Percentiles rank a stretch among this genome's conserved stretches.
phyloP scores from a whole-genome alignment of 2,888 invertebrate species.

The Chymomyza procnemis region DNA sequence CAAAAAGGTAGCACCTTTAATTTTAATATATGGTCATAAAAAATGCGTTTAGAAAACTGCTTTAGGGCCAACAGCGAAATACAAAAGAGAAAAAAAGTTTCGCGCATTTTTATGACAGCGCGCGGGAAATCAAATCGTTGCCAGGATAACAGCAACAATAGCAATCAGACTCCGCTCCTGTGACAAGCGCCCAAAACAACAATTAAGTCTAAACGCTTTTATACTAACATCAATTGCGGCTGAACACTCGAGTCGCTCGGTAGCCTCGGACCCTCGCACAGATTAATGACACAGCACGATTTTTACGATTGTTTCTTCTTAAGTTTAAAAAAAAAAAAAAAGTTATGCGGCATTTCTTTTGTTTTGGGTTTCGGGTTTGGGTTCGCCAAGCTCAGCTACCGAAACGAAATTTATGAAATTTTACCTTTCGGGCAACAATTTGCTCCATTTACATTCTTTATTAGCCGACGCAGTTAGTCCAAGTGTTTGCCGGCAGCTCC shows the following conservation, averaged over 20 bases:
- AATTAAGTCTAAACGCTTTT: constrained; percentile 67
- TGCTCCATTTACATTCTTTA: constrained; percentile 73
- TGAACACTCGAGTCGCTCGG: constrained; percentile 18
- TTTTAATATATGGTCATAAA: constrained; percentile 69
- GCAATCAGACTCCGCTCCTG: constrained; percentile 10
- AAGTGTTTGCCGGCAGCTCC: background rate
- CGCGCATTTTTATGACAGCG: constrained; percentile 43
- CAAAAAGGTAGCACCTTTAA: constrained; percentile 60
- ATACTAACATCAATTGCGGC: constrained; percentile 53
- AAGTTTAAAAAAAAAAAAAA: constrained; percentile 43
- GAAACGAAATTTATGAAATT: constrained; percentile 65
- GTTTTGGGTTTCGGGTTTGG: constrained; percentile 1
- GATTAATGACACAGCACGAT: constrained; percentile 67
- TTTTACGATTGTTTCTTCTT: constrained; percentile 63
- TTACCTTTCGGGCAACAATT: constrained; percentile 70
- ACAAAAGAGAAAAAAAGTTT: background rate
- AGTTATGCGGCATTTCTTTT: constrained; percentile 33
- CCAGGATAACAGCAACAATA: constrained; percentile 36
- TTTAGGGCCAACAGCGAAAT: background rate
- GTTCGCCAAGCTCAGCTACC: no score
- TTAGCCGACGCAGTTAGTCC: constrained; percentile 56
- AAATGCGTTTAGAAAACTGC: constrained; percentile 44
- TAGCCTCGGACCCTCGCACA: constrained; percentile 37
- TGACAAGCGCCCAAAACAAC: constrained; percentile 25
- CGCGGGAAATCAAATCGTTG: constrained; percentile 52